phyloP scores from a whole-genome alignment of 2,888 invertebrate genomes.

The Sinelater perroti region DNA sequence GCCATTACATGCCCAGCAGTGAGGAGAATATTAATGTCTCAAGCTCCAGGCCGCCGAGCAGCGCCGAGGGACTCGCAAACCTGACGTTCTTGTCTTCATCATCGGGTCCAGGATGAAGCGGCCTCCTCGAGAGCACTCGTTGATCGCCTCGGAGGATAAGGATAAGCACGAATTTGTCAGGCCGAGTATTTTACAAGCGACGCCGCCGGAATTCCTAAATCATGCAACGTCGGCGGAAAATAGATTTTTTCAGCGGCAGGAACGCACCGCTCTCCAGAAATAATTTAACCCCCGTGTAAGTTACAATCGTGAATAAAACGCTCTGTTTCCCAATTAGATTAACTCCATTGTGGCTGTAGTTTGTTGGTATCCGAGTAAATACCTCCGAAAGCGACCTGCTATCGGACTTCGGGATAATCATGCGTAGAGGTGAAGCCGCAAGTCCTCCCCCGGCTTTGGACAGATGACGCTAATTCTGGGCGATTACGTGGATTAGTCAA shows the following conservation, averaged over 20 bases:
- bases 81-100: slow-evolving; percentile 11
- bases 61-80: neutral
- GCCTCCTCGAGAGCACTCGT: slow-evolving; percentile 7
- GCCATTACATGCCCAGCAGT: slow-evolving; percentile 25
- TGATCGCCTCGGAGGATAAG: slow-evolving; percentile 17
- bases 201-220: slow-evolving; percentile 19
- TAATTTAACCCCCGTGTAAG: slow-evolving; percentile 12
- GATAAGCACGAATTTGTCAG: slow-evolving; percentile 19
- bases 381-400: slow-evolving; percentile 24
- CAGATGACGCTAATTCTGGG: slow-evolving; percentile 33
- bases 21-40: slow-evolving; percentile 34
- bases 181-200: slow-evolving; percentile 17
- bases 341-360: no score
- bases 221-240: slow-evolving; percentile 19
- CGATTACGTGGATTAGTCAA: slow-evolving; percentile 35
- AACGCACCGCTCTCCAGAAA: no score
- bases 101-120: slow-evolving; percentile 22
- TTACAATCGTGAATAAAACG: slow-evolving; percentile 19
- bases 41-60: neutral
- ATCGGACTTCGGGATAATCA: slow-evolving; percentile 30
- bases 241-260: slow-evolving; percentile 13
- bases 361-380: slow-evolving; percentile 22
- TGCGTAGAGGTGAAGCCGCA: slow-evolving; percentile 28
- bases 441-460: slow-evolving; percentile 28
- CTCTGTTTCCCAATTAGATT: no score